phyloP scores from a whole-genome alignment of 2,113 vertebrate genomes.

The Mastomys coucha region DNA sequence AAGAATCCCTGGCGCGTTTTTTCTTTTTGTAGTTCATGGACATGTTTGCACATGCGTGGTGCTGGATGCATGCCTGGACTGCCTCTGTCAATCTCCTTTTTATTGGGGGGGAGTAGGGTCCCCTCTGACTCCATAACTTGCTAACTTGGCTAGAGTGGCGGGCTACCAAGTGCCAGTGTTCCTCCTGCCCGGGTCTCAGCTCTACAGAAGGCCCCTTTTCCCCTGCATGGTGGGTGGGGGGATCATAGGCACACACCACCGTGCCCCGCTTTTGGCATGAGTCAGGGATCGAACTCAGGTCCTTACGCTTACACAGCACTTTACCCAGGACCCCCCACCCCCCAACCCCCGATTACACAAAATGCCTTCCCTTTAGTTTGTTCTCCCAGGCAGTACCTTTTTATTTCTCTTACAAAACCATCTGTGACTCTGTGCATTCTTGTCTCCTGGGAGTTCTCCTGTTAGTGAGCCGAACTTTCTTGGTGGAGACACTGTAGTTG shows the following conservation, averaged over 20 bases:
- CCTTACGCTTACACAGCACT: not conserved
- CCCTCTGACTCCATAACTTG: not conserved
- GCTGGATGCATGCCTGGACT: not conserved
- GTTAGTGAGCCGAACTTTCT: not conserved
- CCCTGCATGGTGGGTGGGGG: not conserved
- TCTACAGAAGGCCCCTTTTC: not conserved
- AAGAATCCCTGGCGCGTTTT: not conserved
- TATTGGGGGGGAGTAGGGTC: not conserved
- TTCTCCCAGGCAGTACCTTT: not conserved
- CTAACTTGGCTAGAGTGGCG: not conserved
- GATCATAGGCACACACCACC: not conserved
- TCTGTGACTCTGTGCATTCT: not conserved
- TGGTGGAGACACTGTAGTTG: not conserved
- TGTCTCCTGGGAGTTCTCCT: not conserved
- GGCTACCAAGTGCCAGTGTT: not conserved
- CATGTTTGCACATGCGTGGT: not conserved
- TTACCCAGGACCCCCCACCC: not conserved
- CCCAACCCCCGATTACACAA: not conserved
- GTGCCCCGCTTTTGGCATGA: not conserved
- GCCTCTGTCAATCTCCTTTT: not conserved
- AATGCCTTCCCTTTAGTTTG: not conserved
- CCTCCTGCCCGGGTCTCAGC: not conserved
- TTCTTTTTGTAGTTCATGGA: not conserved
- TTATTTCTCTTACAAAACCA: not conserved
- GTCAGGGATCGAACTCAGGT: not conserved